Evolutionary conservation across 2,113 vertebrate species (phyloP).

Genomic region (Acrocephalus kingi): DNA sequence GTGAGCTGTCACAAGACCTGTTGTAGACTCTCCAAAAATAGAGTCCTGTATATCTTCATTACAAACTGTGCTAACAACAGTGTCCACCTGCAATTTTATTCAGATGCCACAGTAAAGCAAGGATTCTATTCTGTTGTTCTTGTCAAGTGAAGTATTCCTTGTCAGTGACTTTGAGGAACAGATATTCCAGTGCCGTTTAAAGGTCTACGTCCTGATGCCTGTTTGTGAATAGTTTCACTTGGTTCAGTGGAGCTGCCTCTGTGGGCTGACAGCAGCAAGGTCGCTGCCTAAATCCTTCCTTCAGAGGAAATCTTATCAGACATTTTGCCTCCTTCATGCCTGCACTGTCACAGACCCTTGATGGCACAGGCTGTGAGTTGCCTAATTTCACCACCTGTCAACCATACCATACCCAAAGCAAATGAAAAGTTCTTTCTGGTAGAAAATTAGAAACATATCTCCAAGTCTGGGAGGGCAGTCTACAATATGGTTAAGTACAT

Average conservation of each 20-base stretch:
- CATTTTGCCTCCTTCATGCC: not conserved
- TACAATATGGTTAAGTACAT: not conserved
- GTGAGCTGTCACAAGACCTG: not conserved
- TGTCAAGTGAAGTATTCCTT: slow-evolving; percentile 32
- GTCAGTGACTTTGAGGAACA: not conserved
- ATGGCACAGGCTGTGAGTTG: accelerated
- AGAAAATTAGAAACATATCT: not conserved
- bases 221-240: not conserved
- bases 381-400: not conserved
- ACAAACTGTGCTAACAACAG: slow-evolving; percentile 9
- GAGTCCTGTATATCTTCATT: slow-evolving; percentile 50
- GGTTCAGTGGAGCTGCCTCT: not conserved
- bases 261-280: not conserved
- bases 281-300: not conserved
- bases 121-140: not conserved
- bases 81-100: not conserved
- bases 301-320: not conserved
- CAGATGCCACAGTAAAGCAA: not conserved
- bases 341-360: accelerated
- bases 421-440: not conserved
- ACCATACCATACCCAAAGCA: not conserved
- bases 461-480: not conserved
- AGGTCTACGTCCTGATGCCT: not conserved
- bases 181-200: not conserved
- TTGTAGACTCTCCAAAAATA: slow-evolving; percentile 42